Conservation (phyloP, 2,797 vertebrate species). For the Limosa lapponica region DNA sequence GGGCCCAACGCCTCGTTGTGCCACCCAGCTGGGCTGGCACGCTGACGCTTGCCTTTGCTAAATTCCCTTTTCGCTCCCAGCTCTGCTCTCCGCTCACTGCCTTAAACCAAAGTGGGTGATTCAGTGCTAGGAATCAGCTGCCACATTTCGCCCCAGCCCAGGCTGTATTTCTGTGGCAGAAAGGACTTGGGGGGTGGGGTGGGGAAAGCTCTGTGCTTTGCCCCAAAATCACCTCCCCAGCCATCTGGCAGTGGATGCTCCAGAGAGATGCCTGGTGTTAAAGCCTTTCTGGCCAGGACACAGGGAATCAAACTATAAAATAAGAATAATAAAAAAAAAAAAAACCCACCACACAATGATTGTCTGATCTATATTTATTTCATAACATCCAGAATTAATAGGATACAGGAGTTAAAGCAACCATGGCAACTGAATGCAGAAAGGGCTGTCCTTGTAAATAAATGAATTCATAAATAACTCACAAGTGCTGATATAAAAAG, state of each 20-base stretch:
- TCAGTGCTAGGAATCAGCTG: neutral
- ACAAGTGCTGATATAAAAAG: slow-evolving; percentile 65
- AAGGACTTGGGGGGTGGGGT: neutral
- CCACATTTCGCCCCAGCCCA: neutral
- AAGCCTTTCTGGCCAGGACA: neutral
- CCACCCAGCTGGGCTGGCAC: neutral
- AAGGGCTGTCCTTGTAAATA: slow-evolving; percentile 74
- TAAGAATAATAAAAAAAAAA: slow-evolving; percentile 1
- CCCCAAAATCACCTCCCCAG: neutral
- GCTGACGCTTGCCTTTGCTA: neutral
- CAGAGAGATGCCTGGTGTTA: neutral
- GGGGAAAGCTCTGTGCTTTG: neutral
- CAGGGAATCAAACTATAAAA: slow-evolving; percentile 20
- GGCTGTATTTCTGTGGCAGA: neutral
- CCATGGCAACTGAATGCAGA: slow-evolving; percentile 75
- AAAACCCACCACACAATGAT: neutral
- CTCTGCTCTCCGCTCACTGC: neutral
- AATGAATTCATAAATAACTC: slow-evolving; percentile 81
- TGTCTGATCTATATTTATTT: slow-evolving; percentile 75
- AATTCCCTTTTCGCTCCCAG: neutral
- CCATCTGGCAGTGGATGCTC: neutral
- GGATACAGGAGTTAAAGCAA: slow-evolving; percentile 69
- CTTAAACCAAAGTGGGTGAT: neutral
- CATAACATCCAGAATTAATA: slow-evolving; percentile 77
- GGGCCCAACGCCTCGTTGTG: fast-evolving